Percentiles rank a stretch among this genome's conserved stretches.
These are phyloP conservation scores for Siniperca undulata DNA, from an alignment of 2,797 vertebrate species.

Conservation along the genomic window DNA sequence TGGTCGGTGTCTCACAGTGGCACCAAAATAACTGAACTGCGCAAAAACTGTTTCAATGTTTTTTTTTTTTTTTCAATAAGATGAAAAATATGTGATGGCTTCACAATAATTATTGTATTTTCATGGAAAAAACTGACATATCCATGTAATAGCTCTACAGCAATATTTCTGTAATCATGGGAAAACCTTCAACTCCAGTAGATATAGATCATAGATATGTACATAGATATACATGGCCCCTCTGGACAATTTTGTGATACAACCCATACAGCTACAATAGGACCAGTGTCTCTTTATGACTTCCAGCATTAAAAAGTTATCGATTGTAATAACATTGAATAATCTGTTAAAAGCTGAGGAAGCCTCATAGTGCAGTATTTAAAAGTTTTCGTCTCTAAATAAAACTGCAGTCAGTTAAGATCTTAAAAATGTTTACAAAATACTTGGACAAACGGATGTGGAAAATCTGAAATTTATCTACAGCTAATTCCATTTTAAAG, in stretches of 20 bases:
- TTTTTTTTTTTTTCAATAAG: too few species aligned
- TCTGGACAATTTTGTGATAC: not conserved
- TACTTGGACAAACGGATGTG: not conserved
- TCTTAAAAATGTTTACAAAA: not conserved
- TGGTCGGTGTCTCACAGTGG: too few species aligned
- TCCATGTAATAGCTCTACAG: too few species aligned
- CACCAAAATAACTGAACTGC: too few species aligned
- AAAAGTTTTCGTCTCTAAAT: not conserved
- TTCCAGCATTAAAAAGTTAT: not conserved
- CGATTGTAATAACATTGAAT: not conserved
- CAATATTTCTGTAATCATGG: too few species aligned
- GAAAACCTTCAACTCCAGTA: not conserved
- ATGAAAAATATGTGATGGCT: not conserved
- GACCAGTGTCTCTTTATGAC: not conserved
- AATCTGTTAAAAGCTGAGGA: not conserved
- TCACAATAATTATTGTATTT: not conserved
- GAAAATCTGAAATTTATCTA: not conserved
- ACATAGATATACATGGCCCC: not conserved
- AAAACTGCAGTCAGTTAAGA: not conserved
- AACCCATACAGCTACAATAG: not conserved
- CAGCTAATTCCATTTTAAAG: conserved; percentile 21
- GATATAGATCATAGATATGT: not conserved
- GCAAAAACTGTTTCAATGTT: too few species aligned
- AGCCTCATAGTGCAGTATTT: not conserved
- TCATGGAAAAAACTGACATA: too few species aligned